A percentile compares a stretch with the other conserved stretches of the same genome.
phyloP scores from a whole-genome alignment of 2,888 invertebrate species.

The Pseudococcus jackbeardsleyi region DNA sequence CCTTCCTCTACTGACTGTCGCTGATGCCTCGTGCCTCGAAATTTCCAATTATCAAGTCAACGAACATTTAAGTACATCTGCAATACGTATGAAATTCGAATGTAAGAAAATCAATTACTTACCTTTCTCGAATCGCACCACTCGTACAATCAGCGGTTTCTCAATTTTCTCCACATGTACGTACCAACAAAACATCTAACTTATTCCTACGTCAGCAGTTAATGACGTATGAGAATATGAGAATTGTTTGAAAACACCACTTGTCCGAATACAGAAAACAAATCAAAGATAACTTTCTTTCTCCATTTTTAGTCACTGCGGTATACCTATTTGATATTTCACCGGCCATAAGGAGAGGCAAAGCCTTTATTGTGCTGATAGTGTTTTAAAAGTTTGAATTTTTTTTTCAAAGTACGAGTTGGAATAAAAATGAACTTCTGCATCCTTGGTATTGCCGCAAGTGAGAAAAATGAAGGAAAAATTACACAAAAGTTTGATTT shows the following conservation, averaged over 20 bases:
- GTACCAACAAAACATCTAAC: background rate
- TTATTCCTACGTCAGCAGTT: background rate
- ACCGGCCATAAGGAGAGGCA: background rate
- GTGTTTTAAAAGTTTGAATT: background rate
- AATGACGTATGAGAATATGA: slow-evolving; percentile 17
- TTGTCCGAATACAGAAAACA: background rate
- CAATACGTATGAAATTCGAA: no score
- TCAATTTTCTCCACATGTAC: background rate
- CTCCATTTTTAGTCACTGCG: background rate
- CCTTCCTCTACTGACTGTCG: no score
- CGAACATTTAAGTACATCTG: no score
- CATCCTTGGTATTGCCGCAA: background rate
- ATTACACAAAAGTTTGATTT: slow-evolving; percentile 11
- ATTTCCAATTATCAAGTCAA: no score
- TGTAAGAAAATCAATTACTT: background rate
- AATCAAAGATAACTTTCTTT: background rate
- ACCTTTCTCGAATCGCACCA: background rate
- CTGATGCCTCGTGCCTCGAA: no score
- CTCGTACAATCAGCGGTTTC: background rate
- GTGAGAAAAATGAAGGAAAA: background rate
- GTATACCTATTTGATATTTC: background rate
- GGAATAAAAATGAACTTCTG: background rate
- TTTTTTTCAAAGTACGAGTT: background rate
- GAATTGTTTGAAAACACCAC: background rate
- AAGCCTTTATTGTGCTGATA: background rate